These are phyloP conservation scores for Camponotus floridanus DNA, from an alignment of 1,140 invertebrate species.

Conservation along the genomic window DNA sequence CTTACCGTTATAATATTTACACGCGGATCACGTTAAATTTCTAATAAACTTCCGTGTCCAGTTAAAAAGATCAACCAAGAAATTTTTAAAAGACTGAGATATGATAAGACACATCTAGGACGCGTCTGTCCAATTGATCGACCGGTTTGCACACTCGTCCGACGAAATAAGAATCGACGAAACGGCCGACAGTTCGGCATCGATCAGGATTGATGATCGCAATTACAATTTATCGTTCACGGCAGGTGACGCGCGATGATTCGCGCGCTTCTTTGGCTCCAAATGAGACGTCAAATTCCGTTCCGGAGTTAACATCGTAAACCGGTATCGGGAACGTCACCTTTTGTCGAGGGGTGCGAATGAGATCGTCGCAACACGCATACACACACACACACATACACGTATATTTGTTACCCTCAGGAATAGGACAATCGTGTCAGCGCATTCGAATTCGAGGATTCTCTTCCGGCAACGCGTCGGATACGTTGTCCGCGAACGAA, in stretches of 20 bases:
- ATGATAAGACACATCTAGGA: slow-evolving; percentile 54
- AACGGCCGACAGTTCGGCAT: slow-evolving; percentile 51
- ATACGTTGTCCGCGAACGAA: slow-evolving; percentile 10
- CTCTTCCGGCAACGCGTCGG: slow-evolving; percentile 20
- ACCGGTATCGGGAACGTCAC: slow-evolving; percentile 58
- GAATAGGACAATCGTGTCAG: slow-evolving; percentile 76
- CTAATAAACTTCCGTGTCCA: slow-evolving; percentile 21
- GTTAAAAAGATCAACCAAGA: slow-evolving; percentile 7
- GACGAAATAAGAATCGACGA: slow-evolving; percentile 61
- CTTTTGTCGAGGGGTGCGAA: slow-evolving; percentile 70
- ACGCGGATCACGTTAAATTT: slow-evolving; percentile 16
- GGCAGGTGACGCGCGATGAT: slow-evolving; percentile 59
- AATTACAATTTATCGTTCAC: slow-evolving; percentile 61
- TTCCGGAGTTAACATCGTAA: slow-evolving; percentile 53
- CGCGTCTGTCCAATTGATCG: slow-evolving; percentile 38
- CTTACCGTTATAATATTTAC: slow-evolving; percentile 17
- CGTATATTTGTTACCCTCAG: slow-evolving; percentile 75
- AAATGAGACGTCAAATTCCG: slow-evolving; percentile 78
- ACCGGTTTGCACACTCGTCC: slow-evolving; percentile 31
- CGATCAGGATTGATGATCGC: slow-evolving; percentile 64
- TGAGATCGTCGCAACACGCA: slow-evolving; percentile 65
- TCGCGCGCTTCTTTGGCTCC: slow-evolving; percentile 15
- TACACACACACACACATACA: neutral
- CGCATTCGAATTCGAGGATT: slow-evolving; percentile 63
- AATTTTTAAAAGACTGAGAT: slow-evolving; percentile 37